Conservation (phyloP, 1,140 invertebrate genomes). For the Condylostylus longicornis region DNA sequence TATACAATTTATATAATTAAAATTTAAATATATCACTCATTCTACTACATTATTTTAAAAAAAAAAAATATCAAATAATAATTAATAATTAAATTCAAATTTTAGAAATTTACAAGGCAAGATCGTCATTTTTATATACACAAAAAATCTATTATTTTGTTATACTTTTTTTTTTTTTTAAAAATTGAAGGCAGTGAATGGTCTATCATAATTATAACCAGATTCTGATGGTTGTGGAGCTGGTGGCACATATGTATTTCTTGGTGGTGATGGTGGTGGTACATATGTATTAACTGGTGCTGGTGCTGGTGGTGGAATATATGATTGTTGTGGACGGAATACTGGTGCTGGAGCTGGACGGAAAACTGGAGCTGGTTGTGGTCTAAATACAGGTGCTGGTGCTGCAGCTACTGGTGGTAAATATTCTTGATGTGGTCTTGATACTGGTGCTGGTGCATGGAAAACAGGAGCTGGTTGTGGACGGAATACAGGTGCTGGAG, state of each 20-base stretch:
- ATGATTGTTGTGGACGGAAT: neutral
- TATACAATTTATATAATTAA: too few relatives aligned
- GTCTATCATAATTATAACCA: too few relatives aligned
- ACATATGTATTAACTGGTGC: neutral
- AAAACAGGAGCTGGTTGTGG: neutral
- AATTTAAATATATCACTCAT: too few relatives aligned
- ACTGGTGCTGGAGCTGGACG: neutral
- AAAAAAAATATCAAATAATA: too few relatives aligned
- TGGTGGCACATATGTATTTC: neutral
- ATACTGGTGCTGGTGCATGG: neutral
- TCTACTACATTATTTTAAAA: too few relatives aligned
- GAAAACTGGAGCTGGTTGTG: slow-evolving; percentile 1
- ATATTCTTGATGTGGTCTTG: slow-evolving; percentile 14
- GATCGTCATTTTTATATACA: too few relatives aligned
- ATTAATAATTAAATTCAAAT: too few relatives aligned
- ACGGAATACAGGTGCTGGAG: neutral
- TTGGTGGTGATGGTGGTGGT: neutral
- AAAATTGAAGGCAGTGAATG: too few relatives aligned
- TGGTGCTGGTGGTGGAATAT: neutral
- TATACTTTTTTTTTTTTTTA: too few relatives aligned
- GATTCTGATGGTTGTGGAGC: neutral
- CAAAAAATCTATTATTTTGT: too few relatives aligned
- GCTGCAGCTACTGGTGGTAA: slow-evolving; percentile 1
- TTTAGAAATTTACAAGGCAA: too few relatives aligned
- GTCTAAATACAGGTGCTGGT: slow-evolving; percentile 1